Evolutionary conservation across 2,888 invertebrate species (phyloP), one percentile per base, ranked within the genome.

Genomic region (Cordylochernes scorpioides): DNA sequence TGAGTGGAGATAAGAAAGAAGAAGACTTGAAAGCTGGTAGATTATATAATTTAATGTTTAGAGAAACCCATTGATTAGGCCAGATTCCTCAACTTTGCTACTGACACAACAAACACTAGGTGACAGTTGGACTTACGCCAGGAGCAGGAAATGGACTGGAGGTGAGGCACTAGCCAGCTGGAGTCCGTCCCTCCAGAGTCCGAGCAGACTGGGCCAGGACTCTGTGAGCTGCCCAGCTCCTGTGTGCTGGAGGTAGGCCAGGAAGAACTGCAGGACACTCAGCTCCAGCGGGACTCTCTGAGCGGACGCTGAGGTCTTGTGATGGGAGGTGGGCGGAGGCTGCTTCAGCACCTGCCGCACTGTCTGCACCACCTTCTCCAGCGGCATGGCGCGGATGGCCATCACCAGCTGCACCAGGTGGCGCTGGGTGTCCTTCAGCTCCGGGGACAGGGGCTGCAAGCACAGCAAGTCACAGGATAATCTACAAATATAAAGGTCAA

Each of bases 341-440:
- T 71, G 68, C 49, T 71, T 72, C 17, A 80, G 66, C 34, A 78
- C 73, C 48, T 71, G 69, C 45, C 70, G 68, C 13, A 77, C 65
- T 4, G 73, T 73, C 53, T 71, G 69, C 27, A 82, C 68, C 43
- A 78, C 61, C 29, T 71, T 71, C 46, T 78, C 77, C 45, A 74
- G 65, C 3, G 77, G 75, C 58, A 82, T 67, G 2, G 75, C 73
- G 39, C 72, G 64, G 39, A 80, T 70, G 17, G 72, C 69, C 29
- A 69, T 67, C 26, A 80, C 65, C 39, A 80, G 55, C 39, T 73
- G 65, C 8, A 80, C 75, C 43, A 78, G 57, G 35, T 71, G 67
- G 40, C 67, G 58, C 52, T 78, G n/a, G n/a, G n/a, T n/a, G n/a
- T n/a, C n/a, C n/a, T n/a, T n/a, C n/a, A n/a, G n/a, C n/a, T n/a